Evolutionary conservation across 1,140 invertebrate species (phyloP).

Genomic region (Calycopis cecrops): DNA sequence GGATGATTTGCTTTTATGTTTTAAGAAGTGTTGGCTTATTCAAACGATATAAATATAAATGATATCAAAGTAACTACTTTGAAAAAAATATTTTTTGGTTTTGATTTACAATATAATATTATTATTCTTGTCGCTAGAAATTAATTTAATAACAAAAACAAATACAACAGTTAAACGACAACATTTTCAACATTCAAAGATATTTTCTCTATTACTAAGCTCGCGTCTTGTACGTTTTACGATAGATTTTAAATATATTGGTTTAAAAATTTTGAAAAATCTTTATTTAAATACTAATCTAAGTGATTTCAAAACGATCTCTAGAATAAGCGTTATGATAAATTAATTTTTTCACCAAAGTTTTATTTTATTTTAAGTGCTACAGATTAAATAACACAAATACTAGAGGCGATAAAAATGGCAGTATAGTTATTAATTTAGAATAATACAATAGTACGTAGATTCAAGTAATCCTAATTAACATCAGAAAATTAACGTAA

Average conservation of each 20-base stretch:
- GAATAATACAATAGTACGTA: constrained; percentile 3
- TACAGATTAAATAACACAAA: constrained; percentile 4
- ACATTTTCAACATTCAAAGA: constrained; percentile 15
- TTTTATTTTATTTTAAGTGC: constrained; percentile 4
- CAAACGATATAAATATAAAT: too few species aligned
- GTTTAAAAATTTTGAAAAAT: constrained; percentile 5
- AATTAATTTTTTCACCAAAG: neutral
- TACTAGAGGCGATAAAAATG: constrained; percentile 8
- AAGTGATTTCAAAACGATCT: neutral
- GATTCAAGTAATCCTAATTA: too few species aligned
- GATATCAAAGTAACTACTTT: too few species aligned
- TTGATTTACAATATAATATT: too few species aligned
- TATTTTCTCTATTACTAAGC: constrained; percentile 35
- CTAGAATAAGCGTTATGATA: neutral
- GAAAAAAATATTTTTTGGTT: too few species aligned
- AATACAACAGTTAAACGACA: neutral
- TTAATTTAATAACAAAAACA: too few species aligned
- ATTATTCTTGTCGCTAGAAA: too few species aligned
- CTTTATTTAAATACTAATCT: neutral
- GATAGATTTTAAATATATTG: neutral
- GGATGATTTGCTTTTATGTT: too few species aligned
- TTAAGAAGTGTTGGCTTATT: too few species aligned
- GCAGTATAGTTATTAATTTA: constrained; percentile 5
- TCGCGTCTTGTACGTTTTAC: constrained; percentile 39
- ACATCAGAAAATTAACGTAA: too few species aligned